These are phyloP conservation scores for Zaprionus nigranus DNA, from an alignment of 1,140 invertebrate genomes.

Conservation along the genomic window DNA sequence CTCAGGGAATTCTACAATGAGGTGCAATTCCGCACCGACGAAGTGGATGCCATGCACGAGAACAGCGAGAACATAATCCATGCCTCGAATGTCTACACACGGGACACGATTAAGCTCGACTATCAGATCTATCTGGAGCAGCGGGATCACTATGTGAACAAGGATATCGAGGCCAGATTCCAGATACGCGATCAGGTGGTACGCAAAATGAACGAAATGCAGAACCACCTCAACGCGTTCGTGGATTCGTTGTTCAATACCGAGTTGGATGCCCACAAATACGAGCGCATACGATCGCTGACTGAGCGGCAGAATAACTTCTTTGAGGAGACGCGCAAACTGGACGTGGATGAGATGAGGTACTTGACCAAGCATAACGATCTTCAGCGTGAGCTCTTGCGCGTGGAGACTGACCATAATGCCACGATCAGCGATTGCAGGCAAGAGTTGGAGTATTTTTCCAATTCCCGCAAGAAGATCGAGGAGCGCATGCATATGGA, in stretches of 20 bases:
- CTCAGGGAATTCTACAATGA: constrained; percentile 71
- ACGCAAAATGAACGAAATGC: constrained; percentile 59
- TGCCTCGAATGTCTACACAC: constrained; percentile 63
- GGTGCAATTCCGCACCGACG: constrained; percentile 58
- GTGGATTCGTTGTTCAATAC: constrained; percentile 62
- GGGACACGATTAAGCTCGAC: constrained; percentile 59
- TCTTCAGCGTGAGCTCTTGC: constrained; percentile 57
- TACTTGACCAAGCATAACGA: constrained; percentile 37
- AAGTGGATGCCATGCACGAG: constrained; percentile 55
- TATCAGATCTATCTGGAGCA: constrained; percentile 71
- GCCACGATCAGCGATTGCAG: constrained; percentile 62
- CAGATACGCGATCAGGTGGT: constrained; percentile 65
- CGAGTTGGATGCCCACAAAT: constrained; percentile 71
- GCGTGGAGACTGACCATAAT: constrained; percentile 62
- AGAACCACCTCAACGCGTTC: constrained; percentile 64
- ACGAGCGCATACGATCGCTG: constrained; percentile 62
- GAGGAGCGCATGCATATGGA: constrained; percentile 62
- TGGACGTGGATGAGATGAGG: constrained; percentile 61
- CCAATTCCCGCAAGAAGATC: constrained; percentile 70
- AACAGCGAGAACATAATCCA: constrained; percentile 76
- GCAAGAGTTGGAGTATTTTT: constrained; percentile 69
- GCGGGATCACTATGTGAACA: constrained; percentile 68
- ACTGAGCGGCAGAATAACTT: constrained; percentile 71
- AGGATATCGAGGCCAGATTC: constrained; percentile 70
- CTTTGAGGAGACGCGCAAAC: constrained; percentile 56